A percentile compares a stretch with the other conserved stretches of the same genome.
phyloP scores from a whole-genome alignment of 2,113 vertebrate species.

The Tautogolabrus adspersus region DNA sequence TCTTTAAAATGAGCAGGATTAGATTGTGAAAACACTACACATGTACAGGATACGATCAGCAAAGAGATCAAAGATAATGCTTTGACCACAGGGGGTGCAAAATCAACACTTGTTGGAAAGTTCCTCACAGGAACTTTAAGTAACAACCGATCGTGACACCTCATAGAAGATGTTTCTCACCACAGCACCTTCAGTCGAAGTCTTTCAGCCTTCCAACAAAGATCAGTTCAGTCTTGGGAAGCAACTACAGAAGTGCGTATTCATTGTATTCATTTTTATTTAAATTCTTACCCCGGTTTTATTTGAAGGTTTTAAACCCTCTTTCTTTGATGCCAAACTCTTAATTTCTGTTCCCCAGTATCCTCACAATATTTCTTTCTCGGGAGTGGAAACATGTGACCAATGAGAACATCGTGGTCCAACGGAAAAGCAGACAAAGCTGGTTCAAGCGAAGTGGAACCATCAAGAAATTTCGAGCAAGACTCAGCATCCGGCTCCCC shows the following conservation, averaged over 20 bases:
- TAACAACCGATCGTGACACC: not conserved
- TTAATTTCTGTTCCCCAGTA: slow-evolving; percentile 74
- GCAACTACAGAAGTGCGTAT: slow-evolving; percentile 92
- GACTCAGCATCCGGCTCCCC: slow-evolving; percentile 91
- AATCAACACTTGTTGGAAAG: not conserved
- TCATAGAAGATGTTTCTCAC: slow-evolving; percentile 20
- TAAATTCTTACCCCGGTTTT: not conserved
- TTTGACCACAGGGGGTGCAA: too few species aligned
- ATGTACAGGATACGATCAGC: too few species aligned
- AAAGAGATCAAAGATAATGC: too few species aligned
- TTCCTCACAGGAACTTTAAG: not conserved
- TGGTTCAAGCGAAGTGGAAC: slow-evolving; percentile 92
- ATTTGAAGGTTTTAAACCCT: not conserved
- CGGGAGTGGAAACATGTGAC: slow-evolving; percentile 93
- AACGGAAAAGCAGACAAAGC: slow-evolving; percentile 89
- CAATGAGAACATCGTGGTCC: slow-evolving; percentile 87
- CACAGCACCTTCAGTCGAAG: slow-evolving; percentile 91
- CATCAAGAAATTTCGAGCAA: slow-evolving; percentile 93
- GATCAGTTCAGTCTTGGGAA: slow-evolving; percentile 90
- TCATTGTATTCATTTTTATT: slow-evolving; percentile 15
- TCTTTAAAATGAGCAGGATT: too few species aligned
- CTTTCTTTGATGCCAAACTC: not conserved
- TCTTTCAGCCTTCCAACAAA: slow-evolving; percentile 92
- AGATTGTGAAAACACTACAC: too few species aligned
- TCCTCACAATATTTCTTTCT: slow-evolving; percentile 90